A percentile compares a stretch with the other conserved stretches of the same genome.
Conservation (phyloP, 2,113 vertebrate genomes). For the Cervus canadensis region DNA sequence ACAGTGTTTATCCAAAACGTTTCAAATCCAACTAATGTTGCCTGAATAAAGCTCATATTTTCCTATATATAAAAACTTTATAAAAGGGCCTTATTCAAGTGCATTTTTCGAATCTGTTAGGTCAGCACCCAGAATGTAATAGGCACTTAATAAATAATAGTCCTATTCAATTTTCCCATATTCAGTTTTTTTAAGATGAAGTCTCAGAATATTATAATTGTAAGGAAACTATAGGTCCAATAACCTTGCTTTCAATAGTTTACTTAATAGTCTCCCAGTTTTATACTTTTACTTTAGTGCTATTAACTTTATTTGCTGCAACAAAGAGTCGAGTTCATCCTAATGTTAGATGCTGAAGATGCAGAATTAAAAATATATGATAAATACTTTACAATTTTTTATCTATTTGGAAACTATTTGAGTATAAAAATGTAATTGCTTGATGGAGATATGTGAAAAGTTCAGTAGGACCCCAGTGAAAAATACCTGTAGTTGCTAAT, state of each 20-base stretch:
- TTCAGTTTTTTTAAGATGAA: neutral
- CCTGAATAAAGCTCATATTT: neutral
- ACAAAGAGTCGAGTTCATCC: neutral
- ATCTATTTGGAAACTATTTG: neutral
- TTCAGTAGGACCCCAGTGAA: neutral
- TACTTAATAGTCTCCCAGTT: neutral
- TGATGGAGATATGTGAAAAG: neutral
- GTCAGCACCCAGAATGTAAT: neutral
- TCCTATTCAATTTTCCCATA: neutral
- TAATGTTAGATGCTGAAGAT: neutral
- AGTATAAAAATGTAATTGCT: neutral
- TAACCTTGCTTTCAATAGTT: neutral
- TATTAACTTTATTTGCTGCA: neutral
- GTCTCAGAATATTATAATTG: neutral
- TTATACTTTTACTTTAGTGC: neutral
- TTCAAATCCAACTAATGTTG: neutral
- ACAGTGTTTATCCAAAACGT: neutral
- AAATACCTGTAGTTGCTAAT: neutral
- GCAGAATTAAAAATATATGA: neutral
- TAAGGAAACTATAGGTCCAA: neutral
- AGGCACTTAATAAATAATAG: neutral
- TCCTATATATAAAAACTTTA: neutral
- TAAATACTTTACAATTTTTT: neutral
- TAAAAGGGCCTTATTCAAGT: neutral
- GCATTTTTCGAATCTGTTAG: neutral